Conservation (phyloP, 2,888 invertebrate genomes). For the Eudemis profundana region DNA sequence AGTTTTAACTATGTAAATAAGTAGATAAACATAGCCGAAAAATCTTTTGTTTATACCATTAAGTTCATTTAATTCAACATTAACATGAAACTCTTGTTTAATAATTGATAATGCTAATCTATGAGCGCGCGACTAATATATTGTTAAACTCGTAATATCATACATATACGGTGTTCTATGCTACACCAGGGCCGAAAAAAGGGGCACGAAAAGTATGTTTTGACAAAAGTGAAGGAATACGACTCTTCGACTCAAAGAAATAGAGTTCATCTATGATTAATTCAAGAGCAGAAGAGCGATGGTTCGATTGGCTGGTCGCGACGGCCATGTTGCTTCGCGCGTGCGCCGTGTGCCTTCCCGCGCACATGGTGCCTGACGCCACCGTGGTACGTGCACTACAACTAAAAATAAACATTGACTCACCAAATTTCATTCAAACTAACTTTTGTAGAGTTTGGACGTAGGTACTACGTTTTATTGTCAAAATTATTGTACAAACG, state of each 20-base stretch:
- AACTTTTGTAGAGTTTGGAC: slow-evolving; percentile 57
- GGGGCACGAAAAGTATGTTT: background rate
- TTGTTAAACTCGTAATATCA: background rate
- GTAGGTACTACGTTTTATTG: slow-evolving; percentile 61
- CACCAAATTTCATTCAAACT: slow-evolving; percentile 62
- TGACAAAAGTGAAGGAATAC: slow-evolving; percentile 7
- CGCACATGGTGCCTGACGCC: slow-evolving; percentile 49
- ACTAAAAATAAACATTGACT: slow-evolving; percentile 57
- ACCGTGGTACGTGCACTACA: slow-evolving; percentile 40
- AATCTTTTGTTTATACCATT: background rate
- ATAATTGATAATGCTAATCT: background rate
- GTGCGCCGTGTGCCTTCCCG: slow-evolving; percentile 71
- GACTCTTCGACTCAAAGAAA: background rate
- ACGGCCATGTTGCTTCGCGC: slow-evolving; percentile 82
- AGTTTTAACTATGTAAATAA: slow-evolving; percentile 11
- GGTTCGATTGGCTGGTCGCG: slow-evolving; percentile 68
- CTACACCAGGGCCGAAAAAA: background rate
- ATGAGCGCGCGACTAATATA: background rate
- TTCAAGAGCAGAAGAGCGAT: slow-evolving; percentile 4
- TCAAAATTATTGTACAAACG: slow-evolving; percentile 65
- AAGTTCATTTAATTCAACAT: background rate
- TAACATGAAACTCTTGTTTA: slow-evolving; percentile 4
- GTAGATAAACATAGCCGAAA: background rate
- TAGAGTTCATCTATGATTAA: slow-evolving; percentile 24
- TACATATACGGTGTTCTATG: background rate